These are phyloP conservation scores for Lamellibrachia columna DNA, from an alignment of 2,888 invertebrate species.

Conservation along the genomic window DNA sequence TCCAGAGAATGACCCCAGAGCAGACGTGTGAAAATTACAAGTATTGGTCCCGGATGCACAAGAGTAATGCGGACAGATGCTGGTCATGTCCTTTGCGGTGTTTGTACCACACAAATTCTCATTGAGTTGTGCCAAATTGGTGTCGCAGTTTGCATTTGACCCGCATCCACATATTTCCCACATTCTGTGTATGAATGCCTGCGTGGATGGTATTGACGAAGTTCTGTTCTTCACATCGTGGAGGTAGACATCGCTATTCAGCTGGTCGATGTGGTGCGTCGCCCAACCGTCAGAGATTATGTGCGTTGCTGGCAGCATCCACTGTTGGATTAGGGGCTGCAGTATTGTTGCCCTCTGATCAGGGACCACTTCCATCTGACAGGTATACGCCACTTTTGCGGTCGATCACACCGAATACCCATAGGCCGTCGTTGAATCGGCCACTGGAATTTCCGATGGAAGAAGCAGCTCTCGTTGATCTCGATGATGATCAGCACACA, in stretches of 20 bases:
- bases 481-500: not conserved
- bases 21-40: not conserved
- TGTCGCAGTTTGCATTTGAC: not conserved
- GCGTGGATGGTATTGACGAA: not conserved
- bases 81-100: not conserved
- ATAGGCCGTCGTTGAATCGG: not conserved
- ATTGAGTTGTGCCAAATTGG: not conserved
- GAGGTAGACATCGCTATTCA: not conserved
- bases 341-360: not conserved
- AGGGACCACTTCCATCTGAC: not conserved
- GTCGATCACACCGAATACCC: not conserved
- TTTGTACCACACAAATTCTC: not conserved
- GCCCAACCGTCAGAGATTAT: slow-evolving; percentile 8
- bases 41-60: not conserved
- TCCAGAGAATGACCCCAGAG: too few relatives aligned
- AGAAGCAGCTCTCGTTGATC: too few relatives aligned
- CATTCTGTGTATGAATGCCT: not conserved
- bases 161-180: not conserved
- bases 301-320: not conserved
- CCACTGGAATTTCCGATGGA: too few relatives aligned
- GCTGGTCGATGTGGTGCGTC: not conserved
- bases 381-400: not conserved
- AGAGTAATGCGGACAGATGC: not conserved
- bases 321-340: not conserved
- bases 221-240: not conserved